Percentiles rank a stretch among this genome's conserved stretches.
Conservation (phyloP, 2,113 vertebrate genomes). For the Neolamprologus falcicula region DNA sequence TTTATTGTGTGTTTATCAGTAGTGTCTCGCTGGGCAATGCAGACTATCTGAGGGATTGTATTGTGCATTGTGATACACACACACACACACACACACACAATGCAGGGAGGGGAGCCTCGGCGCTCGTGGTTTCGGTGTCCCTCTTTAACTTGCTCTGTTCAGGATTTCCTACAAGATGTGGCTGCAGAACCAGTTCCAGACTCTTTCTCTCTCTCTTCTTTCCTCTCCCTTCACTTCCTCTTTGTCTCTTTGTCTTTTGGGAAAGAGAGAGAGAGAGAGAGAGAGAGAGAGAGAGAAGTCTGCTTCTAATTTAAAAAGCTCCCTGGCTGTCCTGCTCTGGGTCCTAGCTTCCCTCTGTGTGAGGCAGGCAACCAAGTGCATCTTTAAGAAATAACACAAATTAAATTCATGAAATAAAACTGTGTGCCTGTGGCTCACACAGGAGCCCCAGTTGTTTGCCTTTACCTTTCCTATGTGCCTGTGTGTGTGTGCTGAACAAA, state of each 20-base stretch:
- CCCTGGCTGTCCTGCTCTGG: slow-evolving; percentile 46
- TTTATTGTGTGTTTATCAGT: neutral
- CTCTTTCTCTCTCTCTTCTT: slow-evolving; percentile 15
- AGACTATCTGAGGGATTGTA: neutral
- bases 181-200: slow-evolving; percentile 62
- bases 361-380: slow-evolving; percentile 15
- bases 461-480: neutral
- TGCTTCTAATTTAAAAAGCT: slow-evolving; percentile 74
- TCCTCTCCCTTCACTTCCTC: neutral
- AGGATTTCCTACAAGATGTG: slow-evolving; percentile 71
- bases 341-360: slow-evolving; percentile 64
- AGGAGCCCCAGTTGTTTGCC: slow-evolving; percentile 6
- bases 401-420: slow-evolving; percentile 56
- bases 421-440: slow-evolving; percentile 31
- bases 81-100: neutral
- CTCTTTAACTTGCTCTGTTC: slow-evolving; percentile 75
- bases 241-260: slow-evolving; percentile 25
- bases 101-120: slow-evolving; percentile 34
- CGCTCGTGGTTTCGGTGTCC: slow-evolving; percentile 61
- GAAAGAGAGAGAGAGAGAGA: neutral
- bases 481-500: neutral
- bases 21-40: neutral
- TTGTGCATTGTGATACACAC: neutral
- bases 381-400: slow-evolving; percentile 52
- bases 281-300: slow-evolving; percentile 22